Conservation (phyloP, 1,140 invertebrate genomes). For the Pemphigus obesinymphae region DNA sequence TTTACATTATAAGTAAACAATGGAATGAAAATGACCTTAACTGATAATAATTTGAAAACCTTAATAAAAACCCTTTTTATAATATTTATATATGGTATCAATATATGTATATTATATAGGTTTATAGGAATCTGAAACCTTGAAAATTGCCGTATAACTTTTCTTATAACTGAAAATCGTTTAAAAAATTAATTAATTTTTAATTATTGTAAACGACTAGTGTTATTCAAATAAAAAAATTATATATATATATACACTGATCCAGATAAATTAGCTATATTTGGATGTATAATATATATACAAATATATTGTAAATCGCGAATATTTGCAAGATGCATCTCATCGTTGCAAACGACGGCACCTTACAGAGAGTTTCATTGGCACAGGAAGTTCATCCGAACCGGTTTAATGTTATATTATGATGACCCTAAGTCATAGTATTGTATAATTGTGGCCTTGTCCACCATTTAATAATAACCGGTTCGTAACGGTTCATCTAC, state of each 20-base stretch:
- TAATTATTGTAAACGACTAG: neutral
- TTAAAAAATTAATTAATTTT: too few relatives aligned
- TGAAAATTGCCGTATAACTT: neutral
- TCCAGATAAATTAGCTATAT: too few relatives aligned
- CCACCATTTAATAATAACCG: constrained; percentile 30
- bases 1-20: neutral
- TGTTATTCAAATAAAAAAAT: neutral
- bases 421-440: constrained; percentile 28
- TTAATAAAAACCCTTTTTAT: neutral
- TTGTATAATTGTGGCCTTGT: constrained; percentile 40
- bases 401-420: constrained; percentile 32
- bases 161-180: neutral
- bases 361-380: neutral
- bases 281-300: too few relatives aligned
- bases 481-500: constrained; percentile 38
- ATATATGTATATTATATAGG: too few relatives aligned
- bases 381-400: constrained; percentile 34
- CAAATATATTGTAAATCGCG: too few relatives aligned
- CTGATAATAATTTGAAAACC: neutral
- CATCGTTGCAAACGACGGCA: neutral
- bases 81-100: too few relatives aligned
- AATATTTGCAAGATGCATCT: neutral
- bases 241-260: too few relatives aligned
- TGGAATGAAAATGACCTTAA: neutral
- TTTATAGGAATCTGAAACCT: neutral